Evolutionary conservation across 2,113 vertebrate species (phyloP).

Genomic region (Macrotus californicus): DNA sequence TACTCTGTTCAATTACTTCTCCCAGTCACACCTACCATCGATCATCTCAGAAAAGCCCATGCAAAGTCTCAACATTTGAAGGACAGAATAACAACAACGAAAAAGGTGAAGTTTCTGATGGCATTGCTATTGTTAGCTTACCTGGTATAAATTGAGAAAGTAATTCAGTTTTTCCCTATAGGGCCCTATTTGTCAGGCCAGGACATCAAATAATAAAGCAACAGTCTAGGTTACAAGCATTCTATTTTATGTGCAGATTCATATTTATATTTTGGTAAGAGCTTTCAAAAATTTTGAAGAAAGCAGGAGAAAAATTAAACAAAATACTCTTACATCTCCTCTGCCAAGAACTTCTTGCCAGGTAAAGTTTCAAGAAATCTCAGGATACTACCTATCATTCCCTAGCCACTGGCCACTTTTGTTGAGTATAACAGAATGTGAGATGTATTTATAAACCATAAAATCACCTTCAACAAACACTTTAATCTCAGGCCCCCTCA

Average conservation of each 20-base stretch:
- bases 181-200: background rate
- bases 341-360: background rate
- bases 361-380: background rate
- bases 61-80: constrained; percentile 58
- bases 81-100: constrained; percentile 57
- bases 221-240: background rate
- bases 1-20: constrained; percentile 76
- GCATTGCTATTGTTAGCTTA: constrained; percentile 34
- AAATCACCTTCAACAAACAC: background rate
- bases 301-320: background rate
- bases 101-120: constrained; percentile 58
- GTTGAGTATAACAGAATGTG: background rate
- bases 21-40: constrained; percentile 75
- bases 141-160: constrained; percentile 55
- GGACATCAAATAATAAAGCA: background rate
- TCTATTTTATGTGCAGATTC: background rate
- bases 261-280: background rate
- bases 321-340: background rate
- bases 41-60: constrained; percentile 72
- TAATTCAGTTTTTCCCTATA: constrained; percentile 36
- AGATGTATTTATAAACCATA: background rate
- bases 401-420: background rate
- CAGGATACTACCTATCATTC: background rate
- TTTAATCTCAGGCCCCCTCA: background rate
- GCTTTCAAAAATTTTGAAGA: background rate